These are phyloP conservation scores for Mesoclemmys tuberculata DNA, from an alignment of 2,113 vertebrate genomes.

Conservation along the genomic window DNA sequence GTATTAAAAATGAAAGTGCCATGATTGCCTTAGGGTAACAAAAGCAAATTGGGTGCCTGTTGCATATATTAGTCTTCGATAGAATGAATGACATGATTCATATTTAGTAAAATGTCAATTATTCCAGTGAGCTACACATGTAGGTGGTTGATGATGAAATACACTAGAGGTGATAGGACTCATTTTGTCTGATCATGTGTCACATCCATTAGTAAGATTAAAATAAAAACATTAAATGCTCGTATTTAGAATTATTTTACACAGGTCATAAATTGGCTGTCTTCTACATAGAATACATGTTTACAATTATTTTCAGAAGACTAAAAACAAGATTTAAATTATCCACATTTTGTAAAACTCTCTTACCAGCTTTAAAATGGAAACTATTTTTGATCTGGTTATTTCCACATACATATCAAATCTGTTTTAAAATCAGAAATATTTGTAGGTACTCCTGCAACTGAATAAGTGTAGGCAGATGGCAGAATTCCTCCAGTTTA, in stretches of 20 bases:
- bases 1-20: not conserved
- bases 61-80: not conserved
- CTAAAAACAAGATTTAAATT: slow-evolving; percentile 41
- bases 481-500: slow-evolving; percentile 5
- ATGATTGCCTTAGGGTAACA: not conserved
- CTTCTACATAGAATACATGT: slow-evolving; percentile 42
- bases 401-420: not conserved
- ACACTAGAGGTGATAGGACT: not conserved
- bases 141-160: not conserved
- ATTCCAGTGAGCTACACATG: not conserved
- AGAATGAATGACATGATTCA: not conserved
- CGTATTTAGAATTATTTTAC: slow-evolving; percentile 7
- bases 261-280: slow-evolving; percentile 17
- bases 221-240: slow-evolving; percentile 35
- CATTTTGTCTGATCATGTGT: slow-evolving; percentile 3
- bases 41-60: not conserved
- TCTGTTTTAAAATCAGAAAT: not conserved
- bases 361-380: slow-evolving; percentile 46
- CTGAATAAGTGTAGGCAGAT: slow-evolving; percentile 16
- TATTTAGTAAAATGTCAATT: slow-evolving; percentile 11
- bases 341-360: slow-evolving; percentile 53
- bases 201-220: slow-evolving; percentile 15
- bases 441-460: slow-evolving; percentile 6
- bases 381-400: slow-evolving; percentile 21
- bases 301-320: slow-evolving; percentile 51